Evolutionary conservation across 2,113 vertebrate species (phyloP).

Genomic region (Anarrhichthys ocellatus): DNA sequence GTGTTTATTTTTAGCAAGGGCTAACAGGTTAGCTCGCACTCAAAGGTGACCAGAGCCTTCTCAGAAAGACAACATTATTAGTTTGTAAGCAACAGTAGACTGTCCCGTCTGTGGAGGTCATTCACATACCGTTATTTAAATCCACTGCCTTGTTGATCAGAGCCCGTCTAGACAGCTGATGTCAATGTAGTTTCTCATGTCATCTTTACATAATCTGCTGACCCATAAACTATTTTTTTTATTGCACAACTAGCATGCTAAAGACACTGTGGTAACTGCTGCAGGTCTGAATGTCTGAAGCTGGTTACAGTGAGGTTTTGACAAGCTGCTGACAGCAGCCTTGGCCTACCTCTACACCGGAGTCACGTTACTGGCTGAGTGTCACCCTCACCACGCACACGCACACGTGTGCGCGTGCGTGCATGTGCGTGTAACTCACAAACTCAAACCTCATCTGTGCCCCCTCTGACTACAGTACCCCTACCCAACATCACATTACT

Average conservation of each 20-base stretch:
- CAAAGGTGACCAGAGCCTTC: slow-evolving; percentile 2
- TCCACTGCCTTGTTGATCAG: slow-evolving; percentile 24
- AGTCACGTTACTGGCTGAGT: slow-evolving; percentile 62
- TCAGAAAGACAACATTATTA: not conserved
- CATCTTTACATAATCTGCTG: slow-evolving; percentile 32
- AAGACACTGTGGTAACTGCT: not conserved
- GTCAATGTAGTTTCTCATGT: slow-evolving; percentile 14
- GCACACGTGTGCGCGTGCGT: too few species aligned
- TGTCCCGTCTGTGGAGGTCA: not conserved
- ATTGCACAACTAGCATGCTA: not conserved
- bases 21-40: slow-evolving; percentile 43
- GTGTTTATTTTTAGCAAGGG: slow-evolving; percentile 60
- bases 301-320: slow-evolving; percentile 35
- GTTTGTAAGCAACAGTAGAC: not conserved
- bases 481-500: slow-evolving; percentile 47
- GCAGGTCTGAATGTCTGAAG: slow-evolving; percentile 33
- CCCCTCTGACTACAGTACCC: slow-evolving; percentile 42
- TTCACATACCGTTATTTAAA: slow-evolving; percentile 33
- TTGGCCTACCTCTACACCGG: slow-evolving; percentile 63
- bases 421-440: not conserved
- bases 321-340: slow-evolving; percentile 60
- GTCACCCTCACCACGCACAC: slow-evolving; percentile 12
- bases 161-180: slow-evolving; percentile 47
- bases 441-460: slow-evolving; percentile 29
- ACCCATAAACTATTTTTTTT: slow-evolving; percentile 1